A percentile compares a stretch with the other conserved stretches of the same genome.
Evolutionary conservation across 2,888 invertebrate genomes (phyloP).

Genomic region (Amiota minor): DNA sequence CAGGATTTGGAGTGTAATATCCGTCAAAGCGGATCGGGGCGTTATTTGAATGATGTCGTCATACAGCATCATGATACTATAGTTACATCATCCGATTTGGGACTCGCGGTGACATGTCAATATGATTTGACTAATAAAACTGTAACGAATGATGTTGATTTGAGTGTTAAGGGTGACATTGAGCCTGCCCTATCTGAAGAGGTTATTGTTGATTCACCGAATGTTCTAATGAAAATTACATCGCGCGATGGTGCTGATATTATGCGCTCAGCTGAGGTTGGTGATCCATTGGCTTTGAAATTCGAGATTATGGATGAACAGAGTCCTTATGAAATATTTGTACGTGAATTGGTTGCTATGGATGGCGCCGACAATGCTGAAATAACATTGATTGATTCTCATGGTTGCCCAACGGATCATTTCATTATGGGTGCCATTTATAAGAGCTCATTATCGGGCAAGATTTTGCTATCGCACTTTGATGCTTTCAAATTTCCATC

Average conservation of each 20-base stretch:
- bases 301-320: constrained; percentile 93
- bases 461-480: constrained; percentile 90
- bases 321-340: constrained; percentile 95
- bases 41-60: constrained; percentile 91
- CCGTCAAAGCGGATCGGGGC: constrained; percentile 87
- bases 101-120: constrained; percentile 92
- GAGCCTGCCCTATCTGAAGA: constrained; percentile 88
- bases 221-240: constrained; percentile 93
- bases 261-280: constrained; percentile 90
- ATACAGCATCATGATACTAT: constrained; percentile 96
- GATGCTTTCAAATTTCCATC: constrained; percentile 97
- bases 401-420: constrained; percentile 94
- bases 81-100: constrained; percentile 93
- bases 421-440: constrained; percentile 93
- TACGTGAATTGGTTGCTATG: constrained; percentile 93
- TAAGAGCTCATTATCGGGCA: constrained; percentile 85
- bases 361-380: constrained; percentile 93
- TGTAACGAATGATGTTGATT: constrained; percentile 91
- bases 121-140: constrained; percentile 95
- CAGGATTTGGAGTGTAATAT: constrained; percentile 94
- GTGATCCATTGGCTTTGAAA: constrained; percentile 90
- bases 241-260: constrained; percentile 87
- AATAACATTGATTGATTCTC: constrained; percentile 90
- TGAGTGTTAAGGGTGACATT: constrained; percentile 90
- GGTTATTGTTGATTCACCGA: constrained; percentile 92